Conservation (phyloP, 2,888 invertebrate genomes). For the Eilema griseolum region DNA sequence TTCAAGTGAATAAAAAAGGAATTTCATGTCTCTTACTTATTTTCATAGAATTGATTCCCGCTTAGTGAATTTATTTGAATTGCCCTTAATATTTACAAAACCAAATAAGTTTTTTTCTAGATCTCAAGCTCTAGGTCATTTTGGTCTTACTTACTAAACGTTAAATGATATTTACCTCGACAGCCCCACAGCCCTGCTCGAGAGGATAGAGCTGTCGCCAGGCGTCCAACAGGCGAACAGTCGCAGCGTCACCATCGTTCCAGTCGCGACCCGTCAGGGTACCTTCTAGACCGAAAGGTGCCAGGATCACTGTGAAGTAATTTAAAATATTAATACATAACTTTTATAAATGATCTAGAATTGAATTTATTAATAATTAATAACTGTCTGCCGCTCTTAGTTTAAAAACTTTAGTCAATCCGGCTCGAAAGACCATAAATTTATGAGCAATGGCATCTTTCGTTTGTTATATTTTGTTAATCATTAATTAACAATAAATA, state of each 20-base stretch:
- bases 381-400: neutral
- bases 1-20: too few relatives aligned
- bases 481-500: neutral
- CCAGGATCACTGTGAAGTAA: slow-evolving; percentile 93
- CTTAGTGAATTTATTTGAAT: too few relatives aligned
- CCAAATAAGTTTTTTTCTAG: too few relatives aligned
- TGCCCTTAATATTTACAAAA: too few relatives aligned
- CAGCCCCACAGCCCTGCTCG: slow-evolving; percentile 87
- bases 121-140: too few relatives aligned
- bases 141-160: too few relatives aligned
- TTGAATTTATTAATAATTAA: neutral
- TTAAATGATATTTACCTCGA: slow-evolving; percentile 76
- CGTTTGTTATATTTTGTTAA: neutral
- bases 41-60: too few relatives aligned
- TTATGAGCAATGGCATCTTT: neutral
- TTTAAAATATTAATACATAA: neutral
- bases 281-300: slow-evolving; percentile 97
- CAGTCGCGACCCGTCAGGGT: slow-evolving; percentile 95
- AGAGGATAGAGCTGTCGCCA: slow-evolving; percentile 98
- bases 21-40: too few relatives aligned
- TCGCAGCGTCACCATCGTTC: slow-evolving; percentile 89
- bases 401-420: neutral
- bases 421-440: slow-evolving; percentile 1
- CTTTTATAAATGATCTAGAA: neutral
- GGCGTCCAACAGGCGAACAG: slow-evolving; percentile 94